Conservation (phyloP, 2,888 invertebrate species). For the Drosophila kanekoi region DNA sequence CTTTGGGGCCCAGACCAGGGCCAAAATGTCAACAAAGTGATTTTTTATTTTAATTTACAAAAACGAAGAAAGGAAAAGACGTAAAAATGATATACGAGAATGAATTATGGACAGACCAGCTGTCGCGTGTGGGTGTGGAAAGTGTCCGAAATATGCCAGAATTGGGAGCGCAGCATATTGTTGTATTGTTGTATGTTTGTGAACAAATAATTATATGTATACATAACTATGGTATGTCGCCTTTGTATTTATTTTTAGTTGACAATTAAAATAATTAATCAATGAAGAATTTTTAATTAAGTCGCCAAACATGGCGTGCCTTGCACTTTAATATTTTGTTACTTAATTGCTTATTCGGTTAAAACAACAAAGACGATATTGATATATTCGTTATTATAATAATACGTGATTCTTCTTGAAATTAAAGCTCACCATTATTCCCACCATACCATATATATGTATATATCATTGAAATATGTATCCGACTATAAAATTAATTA, state of each 20-base stretch:
- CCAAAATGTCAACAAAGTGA: conserved; percentile 69
- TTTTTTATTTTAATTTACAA: conserved; percentile 66
- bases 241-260: conserved; percentile 41
- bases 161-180: conserved; percentile 19
- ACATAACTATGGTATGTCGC: neutral
- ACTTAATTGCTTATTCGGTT: conserved; percentile 21
- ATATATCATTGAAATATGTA: too few relatives aligned
- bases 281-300: conserved; percentile 48
- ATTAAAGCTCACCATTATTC: too few relatives aligned
- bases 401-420: too few relatives aligned
- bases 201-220: neutral
- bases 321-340: conserved; percentile 34
- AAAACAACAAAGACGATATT: conserved; percentile 1
- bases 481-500: too few relatives aligned
- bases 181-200: conserved; percentile 13
- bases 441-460: too few relatives aligned
- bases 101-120: conserved; percentile 66
- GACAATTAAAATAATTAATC: conserved; percentile 54
- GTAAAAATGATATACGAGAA: conserved; percentile 44
- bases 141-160: conserved; percentile 35
- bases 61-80: conserved; percentile 30
- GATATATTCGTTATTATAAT: too few relatives aligned
- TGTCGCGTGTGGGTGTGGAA: conserved; percentile 50
- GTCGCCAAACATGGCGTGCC: conserved; percentile 13
- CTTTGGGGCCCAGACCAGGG: conserved; percentile 6